These are phyloP conservation scores for Drosophila kambysellisi DNA, from an alignment of 2,888 invertebrate genomes.

Conservation along the genomic window DNA sequence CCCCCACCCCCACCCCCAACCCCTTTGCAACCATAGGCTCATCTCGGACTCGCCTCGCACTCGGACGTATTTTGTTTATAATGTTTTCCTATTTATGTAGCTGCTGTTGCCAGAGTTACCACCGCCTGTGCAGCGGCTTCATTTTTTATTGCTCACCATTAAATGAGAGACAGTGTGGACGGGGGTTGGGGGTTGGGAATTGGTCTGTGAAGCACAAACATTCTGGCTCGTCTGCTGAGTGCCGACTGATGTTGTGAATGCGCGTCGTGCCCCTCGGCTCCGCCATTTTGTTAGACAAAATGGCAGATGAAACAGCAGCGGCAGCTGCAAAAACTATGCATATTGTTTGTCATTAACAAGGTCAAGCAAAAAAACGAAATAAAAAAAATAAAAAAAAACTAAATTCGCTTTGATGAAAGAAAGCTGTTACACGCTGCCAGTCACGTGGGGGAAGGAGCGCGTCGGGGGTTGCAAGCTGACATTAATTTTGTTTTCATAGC, in stretches of 20 bases:
- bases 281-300: slow-evolving; percentile 58
- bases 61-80: slow-evolving; percentile 67
- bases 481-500: slow-evolving; percentile 79
- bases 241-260: slow-evolving; percentile 63
- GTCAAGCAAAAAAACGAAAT: slow-evolving; percentile 43
- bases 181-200: neutral
- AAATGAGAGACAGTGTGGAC: slow-evolving; percentile 49
- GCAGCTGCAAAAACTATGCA: slow-evolving; percentile 64
- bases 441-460: slow-evolving; percentile 2
- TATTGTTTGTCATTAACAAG: slow-evolving; percentile 80
- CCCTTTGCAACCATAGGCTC: neutral
- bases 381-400: slow-evolving; percentile 50
- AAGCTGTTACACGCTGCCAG: slow-evolving; percentile 54
- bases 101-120: slow-evolving; percentile 38
- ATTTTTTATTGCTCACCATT: slow-evolving; percentile 72
- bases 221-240: slow-evolving; percentile 19
- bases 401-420: slow-evolving; percentile 69
- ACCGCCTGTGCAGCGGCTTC: slow-evolving; percentile 42
- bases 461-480: slow-evolving; percentile 55
- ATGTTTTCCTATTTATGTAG: slow-evolving; percentile 68
- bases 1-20: too few relatives aligned
- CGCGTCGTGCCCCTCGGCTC: slow-evolving; percentile 49
- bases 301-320: slow-evolving; percentile 58
- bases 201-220: neutral
- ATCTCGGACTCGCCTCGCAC: slow-evolving; percentile 39